Evolutionary conservation across 2,113 vertebrate genomes (phyloP).

Genomic region (Antigone vipio): DNA sequence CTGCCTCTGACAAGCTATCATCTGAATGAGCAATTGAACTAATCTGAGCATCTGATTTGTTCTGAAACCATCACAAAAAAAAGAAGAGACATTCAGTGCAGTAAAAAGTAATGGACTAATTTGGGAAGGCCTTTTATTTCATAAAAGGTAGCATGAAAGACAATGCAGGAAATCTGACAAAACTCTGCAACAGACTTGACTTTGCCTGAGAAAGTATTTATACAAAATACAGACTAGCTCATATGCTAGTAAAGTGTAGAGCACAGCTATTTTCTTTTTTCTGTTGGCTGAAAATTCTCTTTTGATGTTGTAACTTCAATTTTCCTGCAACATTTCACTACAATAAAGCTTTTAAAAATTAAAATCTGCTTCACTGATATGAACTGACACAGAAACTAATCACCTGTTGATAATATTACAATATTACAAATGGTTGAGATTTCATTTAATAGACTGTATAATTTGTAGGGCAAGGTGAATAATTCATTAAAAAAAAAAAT

Average conservation of each 20-base stretch:
- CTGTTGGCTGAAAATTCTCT: neutral
- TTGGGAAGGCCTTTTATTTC: neutral
- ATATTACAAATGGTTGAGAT: neutral
- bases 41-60: neutral
- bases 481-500: neutral
- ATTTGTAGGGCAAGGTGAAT: neutral
- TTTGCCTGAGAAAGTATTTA: neutral
- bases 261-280: neutral
- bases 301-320: neutral
- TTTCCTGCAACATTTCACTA: neutral
- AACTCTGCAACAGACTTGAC: neutral
- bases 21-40: neutral
- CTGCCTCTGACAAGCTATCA: neutral
- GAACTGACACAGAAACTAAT: neutral
- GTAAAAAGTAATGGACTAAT: neutral
- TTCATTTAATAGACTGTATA: neutral
- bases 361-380: neutral
- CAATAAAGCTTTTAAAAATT: neutral
- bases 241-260: neutral
- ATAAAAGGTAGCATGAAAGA: neutral
- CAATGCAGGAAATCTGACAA: neutral
- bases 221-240: neutral
- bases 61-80: neutral
- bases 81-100: neutral
- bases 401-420: neutral